These are phyloP conservation scores for Mayetiola destructor DNA, from an alignment of 2,888 invertebrate species.

Conservation along the genomic window DNA sequence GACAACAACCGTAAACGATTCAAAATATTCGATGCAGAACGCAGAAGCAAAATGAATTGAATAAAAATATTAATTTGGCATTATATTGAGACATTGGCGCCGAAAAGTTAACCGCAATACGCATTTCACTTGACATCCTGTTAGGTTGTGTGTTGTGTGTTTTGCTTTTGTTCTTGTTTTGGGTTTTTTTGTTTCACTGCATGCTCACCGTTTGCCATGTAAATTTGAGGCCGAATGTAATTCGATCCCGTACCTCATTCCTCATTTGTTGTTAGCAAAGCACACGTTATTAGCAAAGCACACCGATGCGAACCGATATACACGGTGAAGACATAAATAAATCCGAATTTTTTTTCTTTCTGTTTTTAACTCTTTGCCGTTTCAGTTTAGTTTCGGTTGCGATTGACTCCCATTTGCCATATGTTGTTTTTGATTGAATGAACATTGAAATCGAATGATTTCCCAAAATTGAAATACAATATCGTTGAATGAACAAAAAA, in stretches of 20 bases:
- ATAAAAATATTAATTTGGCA: slow-evolving; percentile 9
- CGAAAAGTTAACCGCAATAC: slow-evolving; percentile 12
- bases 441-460: not conserved
- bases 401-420: slow-evolving; percentile 8
- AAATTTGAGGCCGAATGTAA: no score
- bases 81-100: slow-evolving; percentile 11
- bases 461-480: slow-evolving; percentile 5
- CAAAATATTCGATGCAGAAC: not conserved
- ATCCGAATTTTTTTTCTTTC: no score
- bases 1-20: not conserved
- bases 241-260: no score
- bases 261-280: no score
- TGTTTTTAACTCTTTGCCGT: no score
- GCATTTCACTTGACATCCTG: slow-evolving; percentile 13
- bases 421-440: slow-evolving; percentile 10
- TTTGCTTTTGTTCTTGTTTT: no score
- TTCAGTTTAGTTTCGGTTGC: not conserved
- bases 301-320: no score
- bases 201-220: no score
- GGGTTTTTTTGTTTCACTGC: no score
- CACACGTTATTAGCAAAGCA: no score
- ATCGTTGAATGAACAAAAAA: not conserved
- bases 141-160: not conserved
- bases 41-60: not conserved
- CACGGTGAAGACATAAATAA: no score